Percentiles rank a stretch among this genome's conserved stretches.
Evolutionary conservation across 2,113 vertebrate species (phyloP).

Genomic region (Isurus oxyrinchus): DNA sequence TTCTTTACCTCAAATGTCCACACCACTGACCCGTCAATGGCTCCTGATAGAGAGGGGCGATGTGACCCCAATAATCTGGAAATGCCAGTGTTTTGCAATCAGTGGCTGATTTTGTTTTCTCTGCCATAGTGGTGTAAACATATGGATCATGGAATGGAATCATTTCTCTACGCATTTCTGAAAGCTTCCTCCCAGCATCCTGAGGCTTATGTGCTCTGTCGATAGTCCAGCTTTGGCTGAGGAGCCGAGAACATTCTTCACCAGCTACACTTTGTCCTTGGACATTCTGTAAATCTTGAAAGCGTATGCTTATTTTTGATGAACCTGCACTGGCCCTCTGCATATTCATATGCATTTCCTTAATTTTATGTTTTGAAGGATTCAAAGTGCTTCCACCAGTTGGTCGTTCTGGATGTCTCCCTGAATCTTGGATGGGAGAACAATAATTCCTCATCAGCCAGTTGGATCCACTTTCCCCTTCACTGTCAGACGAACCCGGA

Average conservation of each 20-base stretch:
- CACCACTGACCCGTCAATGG: conserved; percentile 60
- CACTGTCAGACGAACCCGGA: background rate
- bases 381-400: background rate
- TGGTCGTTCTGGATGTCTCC: background rate
- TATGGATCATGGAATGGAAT: conserved; percentile 66
- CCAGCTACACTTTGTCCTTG: background rate
- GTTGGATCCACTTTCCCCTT: background rate
- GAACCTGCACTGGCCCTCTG: background rate
- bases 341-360: background rate
- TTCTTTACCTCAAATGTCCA: conserved; percentile 73
- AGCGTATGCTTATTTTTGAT: background rate
- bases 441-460: background rate
- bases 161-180: conserved; percentile 53
- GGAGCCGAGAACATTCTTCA: conserved; percentile 19
- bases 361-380: background rate
- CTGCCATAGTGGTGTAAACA: conserved; percentile 58
- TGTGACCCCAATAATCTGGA: conserved; percentile 86
- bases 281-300: background rate
- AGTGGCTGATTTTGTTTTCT: conserved; percentile 62
- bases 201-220: conserved; percentile 40
- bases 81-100: conserved; percentile 70
- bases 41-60: conserved; percentile 54
- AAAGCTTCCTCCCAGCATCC: conserved; percentile 51
- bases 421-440: background rate
- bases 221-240: background rate